Conservation (phyloP, 1,140 invertebrate genomes). For the Polypedilum vanderplanki region DNA sequence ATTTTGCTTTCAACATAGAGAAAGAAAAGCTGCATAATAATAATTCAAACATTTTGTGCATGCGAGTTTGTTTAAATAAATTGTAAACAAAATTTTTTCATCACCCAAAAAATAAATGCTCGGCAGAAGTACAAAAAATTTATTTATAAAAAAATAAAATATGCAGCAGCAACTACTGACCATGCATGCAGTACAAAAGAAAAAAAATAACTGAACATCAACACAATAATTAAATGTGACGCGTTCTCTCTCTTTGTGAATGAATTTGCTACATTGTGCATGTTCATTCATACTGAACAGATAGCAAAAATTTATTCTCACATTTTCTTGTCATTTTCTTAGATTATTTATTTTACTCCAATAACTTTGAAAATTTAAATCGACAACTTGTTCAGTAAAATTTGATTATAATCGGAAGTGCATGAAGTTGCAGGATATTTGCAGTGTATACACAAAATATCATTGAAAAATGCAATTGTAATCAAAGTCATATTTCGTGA, state of each 20-base stretch:
- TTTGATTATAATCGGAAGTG: conserved; percentile 5
- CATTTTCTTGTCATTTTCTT: too few species aligned
- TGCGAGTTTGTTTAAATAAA: not conserved
- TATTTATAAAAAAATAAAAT: too few species aligned
- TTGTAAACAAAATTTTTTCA: not conserved
- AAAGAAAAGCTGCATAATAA: conserved; percentile 14
- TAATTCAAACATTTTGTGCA: conserved; percentile 27
- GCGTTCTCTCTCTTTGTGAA: too few species aligned
- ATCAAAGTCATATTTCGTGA: not conserved
- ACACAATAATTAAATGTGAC: too few species aligned
- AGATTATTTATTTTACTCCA: not conserved
- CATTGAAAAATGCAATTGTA: not conserved
- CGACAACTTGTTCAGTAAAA: not conserved
- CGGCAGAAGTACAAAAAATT: too few species aligned
- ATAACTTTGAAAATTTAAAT: not conserved
- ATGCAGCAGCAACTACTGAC: too few species aligned
- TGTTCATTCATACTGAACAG: too few species aligned
- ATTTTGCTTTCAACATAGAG: not conserved
- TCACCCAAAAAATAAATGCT: too few species aligned
- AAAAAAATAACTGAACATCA: too few species aligned
- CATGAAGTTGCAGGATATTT: not conserved
- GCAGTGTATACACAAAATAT: not conserved
- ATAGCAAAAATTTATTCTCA: too few species aligned
- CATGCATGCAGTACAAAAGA: too few species aligned
- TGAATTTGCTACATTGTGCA: too few species aligned